Base-by-base conservation (phyloP, 30 jellyfish, hydroid and myxozoan species). In the Aurelia coerulea region DNA sequence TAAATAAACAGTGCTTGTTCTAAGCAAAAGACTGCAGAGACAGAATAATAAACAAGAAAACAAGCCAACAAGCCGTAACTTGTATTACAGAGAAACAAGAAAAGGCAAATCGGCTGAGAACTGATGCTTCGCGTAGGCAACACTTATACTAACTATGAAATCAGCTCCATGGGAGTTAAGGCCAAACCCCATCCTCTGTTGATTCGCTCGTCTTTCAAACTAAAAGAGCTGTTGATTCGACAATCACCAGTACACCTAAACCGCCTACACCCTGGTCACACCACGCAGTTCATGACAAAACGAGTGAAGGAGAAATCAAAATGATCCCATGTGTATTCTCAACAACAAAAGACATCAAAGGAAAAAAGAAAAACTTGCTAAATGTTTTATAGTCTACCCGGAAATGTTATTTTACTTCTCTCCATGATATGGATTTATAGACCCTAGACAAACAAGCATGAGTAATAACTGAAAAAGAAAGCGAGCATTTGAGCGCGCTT, bases 371-470 rank as follows among this genome's bases (percentile, higher is more conserved):
- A n/a, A 65, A 16, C 35, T 65, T 23, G 41, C 35, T 65, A 29
- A 15, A 70, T 41, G 62, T 31, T 79, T 56, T 79, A 56, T 79
- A 71, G 51, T 79, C 67, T 56, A 9, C 89, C 89, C 89, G 89
- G 89, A 79, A 79, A 79, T 64, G 67, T 79, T 79, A 62, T 33
- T 62, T 79, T 46, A 46, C 69, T 7, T 70, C 89, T 39, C 89
- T 49, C 58, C 80, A 79, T 63, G 89, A 11, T 11, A 60, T 31
- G 74, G 69, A 71, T 71, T 75, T 75, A 23, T 37, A 65, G 80
- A 58, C 78, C 34, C 23, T 41, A 34, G 71, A 77, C 71, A 84
- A 83, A 84, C 81, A 84, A 51, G 87, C 80, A 84, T 84, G 93
- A 84, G 93, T 84, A 84, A 84, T 84, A 84, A n/a, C 54, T 37